Evolutionary conservation across 1,140 invertebrate species (phyloP), one percentile per base, ranked within the genome.

Genomic region (Atta cephalotes): DNA sequence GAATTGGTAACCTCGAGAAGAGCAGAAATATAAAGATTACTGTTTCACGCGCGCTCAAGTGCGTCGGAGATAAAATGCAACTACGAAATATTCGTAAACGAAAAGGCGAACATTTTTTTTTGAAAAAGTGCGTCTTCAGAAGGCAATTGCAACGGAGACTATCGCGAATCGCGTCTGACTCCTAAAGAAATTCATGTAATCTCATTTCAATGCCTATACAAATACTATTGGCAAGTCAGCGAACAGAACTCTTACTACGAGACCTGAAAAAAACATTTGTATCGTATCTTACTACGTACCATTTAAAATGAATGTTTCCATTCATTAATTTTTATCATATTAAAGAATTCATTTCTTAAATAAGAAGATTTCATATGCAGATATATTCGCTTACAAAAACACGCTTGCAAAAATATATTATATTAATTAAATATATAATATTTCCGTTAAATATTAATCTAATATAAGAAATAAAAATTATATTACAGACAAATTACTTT

Each of bases 151-250:
- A 58, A n/a, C 14, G 3, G n/a, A 21, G 60, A 79, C 25, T 85
- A 85, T 85, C 76, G 62, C 14, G 9, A 5, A 66, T 25, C 45
- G 5, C 21, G 62, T 68, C 35, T 49, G 28, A 35, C 45, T 63
- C 25, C 35, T 56, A 45, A 45, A 85, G 68, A 39, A 53, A 35
- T 5, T n/a, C 56, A 3, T 12, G 79, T 10, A 53, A 16, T 39
- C 49, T 81, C 72, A 56, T 58, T 31, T 35, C 65, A 25, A 39
- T 81, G 28, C 49, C 79, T 70, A 70, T 56, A 53, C 65, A 51
- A 81, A 53, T 74, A 51, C n/a, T 71, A 71, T 81, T 81, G 65
- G 25, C 28, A 58, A 76, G 53, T 76, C 79, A 71, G 31, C 45
- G 28, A 81, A 21, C 49, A 56, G 28, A 63, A n/a, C 10, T 81